A percentile compares a stretch with the other conserved stretches of the same genome.
Evolutionary conservation across 2,888 invertebrate species (phyloP).

Genomic region (Sarcophaga caerulescens): DNA sequence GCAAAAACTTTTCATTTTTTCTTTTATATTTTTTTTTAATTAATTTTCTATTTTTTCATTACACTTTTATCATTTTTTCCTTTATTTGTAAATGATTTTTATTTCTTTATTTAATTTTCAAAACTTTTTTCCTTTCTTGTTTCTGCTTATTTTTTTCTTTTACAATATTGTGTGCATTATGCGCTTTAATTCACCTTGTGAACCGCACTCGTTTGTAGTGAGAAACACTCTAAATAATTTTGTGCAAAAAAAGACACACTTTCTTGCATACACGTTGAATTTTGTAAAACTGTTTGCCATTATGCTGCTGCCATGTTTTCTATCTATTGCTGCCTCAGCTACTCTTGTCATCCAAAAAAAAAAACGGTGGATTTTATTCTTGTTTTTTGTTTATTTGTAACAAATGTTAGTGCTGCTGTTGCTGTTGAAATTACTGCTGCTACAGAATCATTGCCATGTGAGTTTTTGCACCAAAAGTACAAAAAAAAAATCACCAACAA

Average conservation of each 20-base stretch:
- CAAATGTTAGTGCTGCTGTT: background rate
- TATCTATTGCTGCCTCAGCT: conserved; percentile 26
- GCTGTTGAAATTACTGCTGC: conserved; percentile 7
- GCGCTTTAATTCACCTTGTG: conserved; percentile 61
- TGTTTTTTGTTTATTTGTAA: background rate
- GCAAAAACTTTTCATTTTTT: background rate
- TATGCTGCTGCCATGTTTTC: conserved; percentile 41
- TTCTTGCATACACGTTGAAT: conserved; percentile 12
- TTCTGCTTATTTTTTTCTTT: conserved; percentile 37
- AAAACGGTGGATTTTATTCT: background rate
- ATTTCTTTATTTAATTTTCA: conserved; percentile 13
- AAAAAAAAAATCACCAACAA: background rate
- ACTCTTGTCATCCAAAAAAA: conserved; percentile 32
- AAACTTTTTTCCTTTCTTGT: conserved; percentile 10
- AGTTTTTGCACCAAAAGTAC: background rate
- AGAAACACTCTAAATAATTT: conserved; percentile 69
- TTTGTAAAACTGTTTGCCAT: conserved; percentile 4
- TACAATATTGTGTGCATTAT: conserved; percentile 58
- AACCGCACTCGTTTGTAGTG: conserved; percentile 71
- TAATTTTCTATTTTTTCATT: background rate
- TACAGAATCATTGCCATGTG: conserved; percentile 64
- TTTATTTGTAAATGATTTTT: background rate
- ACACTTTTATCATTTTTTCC: background rate
- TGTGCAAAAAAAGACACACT: conserved; percentile 39
- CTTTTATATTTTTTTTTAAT: background rate